Evolutionary conservation across 2,888 invertebrate species (phyloP), one percentile per base, ranked within the genome.

Genomic region (Ametastegia equiseti): DNA sequence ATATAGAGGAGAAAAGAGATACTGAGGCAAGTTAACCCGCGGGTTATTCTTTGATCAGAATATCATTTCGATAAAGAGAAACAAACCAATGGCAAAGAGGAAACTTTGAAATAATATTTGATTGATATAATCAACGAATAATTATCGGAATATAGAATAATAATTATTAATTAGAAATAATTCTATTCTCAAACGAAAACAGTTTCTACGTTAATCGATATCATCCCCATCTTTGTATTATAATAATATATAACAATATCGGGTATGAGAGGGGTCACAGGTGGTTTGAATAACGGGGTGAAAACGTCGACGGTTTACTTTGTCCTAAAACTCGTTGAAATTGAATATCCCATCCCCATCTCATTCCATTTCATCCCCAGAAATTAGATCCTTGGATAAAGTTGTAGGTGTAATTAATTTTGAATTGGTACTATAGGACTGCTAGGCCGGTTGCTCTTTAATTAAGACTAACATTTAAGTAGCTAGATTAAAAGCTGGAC

Each of bases 351-450:
- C 36, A 67, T 27, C n/a, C n/a, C n/a, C n/a, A n/a, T n/a, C n/a
- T n/a, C n/a, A n/a, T n/a, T n/a, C n/a, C n/a, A n/a, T n/a, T n/a
- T n/a, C n/a, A n/a, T n/a, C n/a, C n/a, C n/a, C n/a, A n/a, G n/a
- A n/a, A n/a, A n/a, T n/a, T n/a, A 67, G 65, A 19, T 67, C 65
- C 36, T 67, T 67, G 65, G n/a, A 67, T 67, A 39, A 67, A 67
- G 13, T 67, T 36, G 39, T 27, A 11, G 23, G 36, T 36, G n/a
- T 67, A 36, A 39, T 67, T 67, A 67, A 67, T 39, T 67, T 39
- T 67, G 65, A 67, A 67, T 39, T 6, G 39, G 39, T 2, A n/a
- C n/a, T n/a, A n/a, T n/a, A n/a, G n/a, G n/a, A n/a, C n/a, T n/a
- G 65, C 19, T 39, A 23, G 65, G 65, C 23, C 65, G 19, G 36